Percentiles rank a stretch among this genome's conserved stretches.
Evolutionary conservation across 2,888 invertebrate species (phyloP).

Genomic region (Suillia variegata): DNA sequence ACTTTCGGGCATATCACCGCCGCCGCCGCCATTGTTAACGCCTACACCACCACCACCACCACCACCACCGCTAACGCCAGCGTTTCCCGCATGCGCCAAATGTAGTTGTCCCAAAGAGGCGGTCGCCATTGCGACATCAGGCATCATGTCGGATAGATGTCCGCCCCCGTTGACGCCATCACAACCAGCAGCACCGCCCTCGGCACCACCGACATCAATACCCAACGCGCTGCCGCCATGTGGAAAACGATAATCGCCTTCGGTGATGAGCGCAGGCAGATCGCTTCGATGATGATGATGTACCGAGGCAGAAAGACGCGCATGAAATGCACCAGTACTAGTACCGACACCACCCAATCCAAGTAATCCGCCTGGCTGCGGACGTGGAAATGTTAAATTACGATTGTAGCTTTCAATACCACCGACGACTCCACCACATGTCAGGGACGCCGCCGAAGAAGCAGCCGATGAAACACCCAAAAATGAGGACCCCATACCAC

Average conservation of each 20-base stretch:
- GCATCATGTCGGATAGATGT: constrained; percentile 82
- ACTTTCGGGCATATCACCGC: constrained; percentile 58
- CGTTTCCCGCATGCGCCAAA: constrained; percentile 51
- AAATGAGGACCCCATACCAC: constrained; percentile 42
- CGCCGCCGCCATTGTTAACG: constrained; percentile 21
- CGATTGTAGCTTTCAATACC: constrained; percentile 65
- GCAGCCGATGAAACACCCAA: constrained; percentile 58
- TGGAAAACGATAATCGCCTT: constrained; percentile 64
- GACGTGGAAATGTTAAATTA: constrained; percentile 70
- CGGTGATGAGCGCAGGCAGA: constrained; percentile 70
- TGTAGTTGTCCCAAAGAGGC: constrained; percentile 74
- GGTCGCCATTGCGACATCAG: constrained; percentile 92
- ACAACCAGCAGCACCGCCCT: constrained; percentile 64
- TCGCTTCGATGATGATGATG: constrained; percentile 66
- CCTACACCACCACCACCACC: constrained; percentile 42
- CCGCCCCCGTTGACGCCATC: constrained; percentile 71
- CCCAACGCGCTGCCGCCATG: constrained; percentile 46
- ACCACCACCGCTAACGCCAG: constrained; percentile 31
- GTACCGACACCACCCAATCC: constrained; percentile 37
- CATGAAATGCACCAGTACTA: constrained; percentile 43
- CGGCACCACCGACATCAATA: constrained; percentile 41
- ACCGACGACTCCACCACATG: constrained; percentile 44
- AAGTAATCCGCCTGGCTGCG: constrained; percentile 46
- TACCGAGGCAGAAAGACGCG: constrained; percentile 51
- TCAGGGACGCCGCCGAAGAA: constrained; percentile 42